phyloP scores from a whole-genome alignment of 1,140 invertebrate species.

The Probaryconus sp. region DNA sequence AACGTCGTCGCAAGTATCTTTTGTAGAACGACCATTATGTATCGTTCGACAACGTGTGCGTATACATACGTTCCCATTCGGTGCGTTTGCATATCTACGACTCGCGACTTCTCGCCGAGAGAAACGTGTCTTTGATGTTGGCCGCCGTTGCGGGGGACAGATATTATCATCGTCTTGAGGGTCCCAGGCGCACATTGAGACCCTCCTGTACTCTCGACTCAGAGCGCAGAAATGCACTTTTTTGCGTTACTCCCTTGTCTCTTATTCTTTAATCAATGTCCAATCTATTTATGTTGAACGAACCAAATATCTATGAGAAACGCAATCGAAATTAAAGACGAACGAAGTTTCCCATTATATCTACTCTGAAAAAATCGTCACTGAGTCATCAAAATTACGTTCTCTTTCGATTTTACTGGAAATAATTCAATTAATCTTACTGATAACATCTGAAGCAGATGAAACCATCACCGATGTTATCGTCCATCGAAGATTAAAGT shows the following conservation, averaged over 20 bases:
- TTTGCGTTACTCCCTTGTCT: conserved; percentile 15
- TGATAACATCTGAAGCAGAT: no score
- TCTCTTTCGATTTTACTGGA: no score
- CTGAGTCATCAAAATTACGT: no score
- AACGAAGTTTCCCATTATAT: no score
- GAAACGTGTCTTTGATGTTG: conserved; percentile 73
- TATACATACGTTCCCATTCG: conserved; percentile 68
- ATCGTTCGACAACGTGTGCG: conserved; percentile 65
- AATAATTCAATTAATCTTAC: no score
- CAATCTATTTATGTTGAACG: conserved; percentile 45
- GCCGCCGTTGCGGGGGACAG: conserved; percentile 75
- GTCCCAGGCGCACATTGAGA: conserved; percentile 55
- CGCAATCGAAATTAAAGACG: no score
- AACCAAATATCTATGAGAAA: no score
- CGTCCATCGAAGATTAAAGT: no score
- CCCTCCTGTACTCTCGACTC: conserved; percentile 48
- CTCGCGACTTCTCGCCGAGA: conserved; percentile 71
- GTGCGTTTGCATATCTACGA: conserved; percentile 72
- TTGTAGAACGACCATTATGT: conserved; percentile 71
- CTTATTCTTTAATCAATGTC: conserved; percentile 41
- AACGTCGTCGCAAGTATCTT: conserved; percentile 52
- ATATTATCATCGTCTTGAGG: conserved; percentile 74
- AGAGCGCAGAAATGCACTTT: conserved; percentile 35
- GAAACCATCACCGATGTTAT: no score
- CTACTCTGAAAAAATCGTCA: no score